Evolutionary conservation across 2,113 vertebrate genomes (phyloP), one percentile per base, ranked within the genome.

Genomic region (Puma concolor): DNA sequence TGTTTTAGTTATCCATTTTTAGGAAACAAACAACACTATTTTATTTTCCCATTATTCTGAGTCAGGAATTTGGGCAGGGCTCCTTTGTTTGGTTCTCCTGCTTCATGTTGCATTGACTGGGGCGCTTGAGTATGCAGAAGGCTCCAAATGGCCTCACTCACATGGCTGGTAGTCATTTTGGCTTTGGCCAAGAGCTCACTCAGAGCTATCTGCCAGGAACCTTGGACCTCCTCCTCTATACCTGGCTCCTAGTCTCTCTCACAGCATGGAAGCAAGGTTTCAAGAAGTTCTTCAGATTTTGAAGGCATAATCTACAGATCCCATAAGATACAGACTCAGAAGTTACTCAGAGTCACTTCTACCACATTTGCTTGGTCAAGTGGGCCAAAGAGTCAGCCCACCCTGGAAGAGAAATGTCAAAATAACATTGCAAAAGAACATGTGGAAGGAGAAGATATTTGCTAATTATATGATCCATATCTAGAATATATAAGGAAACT

Each of bases 401-500:
- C n/a, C 33, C 54, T 80, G 60, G 85, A 93, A 91, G 63, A 72
- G 7, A 44, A 93, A 72, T 38, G 44, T 48, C 63, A 89, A 84
- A 44, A 31, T 89, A 16, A 48, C 23, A 80, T 15, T 64, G 31
- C 17, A 72, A 85, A 79, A 72, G 41, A 64, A 54, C 19, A 27
- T 6, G 3, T 44, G 17, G 36, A 54, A 71, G 64, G 52, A 89
- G 77, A 74, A 95, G 80, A 71, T 66, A 82, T 48, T 85, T 89
- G 12, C 16, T 76, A 54, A 38, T n/a, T 41, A 72, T 13, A 50
- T 31, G 21, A 71, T 60, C 63, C 17, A 31, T 33, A 54, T 11
- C 15, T 95, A 66, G 19, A 91, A 85, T 82, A 86, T 74, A 60
- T 21, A 93, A 90, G 90, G 21, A 71, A 90, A 52, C n/a, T 83